Base-by-base conservation (phyloP, 2,113 vertebrate species). In the Leucopsar rothschildi region DNA sequence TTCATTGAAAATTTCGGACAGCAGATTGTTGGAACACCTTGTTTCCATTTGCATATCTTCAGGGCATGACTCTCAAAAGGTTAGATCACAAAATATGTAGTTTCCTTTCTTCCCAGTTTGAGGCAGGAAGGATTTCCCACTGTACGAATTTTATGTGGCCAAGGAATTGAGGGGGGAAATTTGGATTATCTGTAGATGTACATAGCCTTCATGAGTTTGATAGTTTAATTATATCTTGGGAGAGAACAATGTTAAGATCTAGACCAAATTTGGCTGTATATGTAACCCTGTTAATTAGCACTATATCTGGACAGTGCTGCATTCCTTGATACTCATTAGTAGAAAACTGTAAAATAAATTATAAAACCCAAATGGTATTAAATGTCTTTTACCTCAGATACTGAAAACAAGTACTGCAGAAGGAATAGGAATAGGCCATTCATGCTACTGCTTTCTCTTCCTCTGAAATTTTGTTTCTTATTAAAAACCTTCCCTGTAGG, bases 401-500 rank as follows among this genome's bases (percentile, higher is more conserved):
- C 25, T 72, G 75, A 76, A 91, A 86, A 81, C n/a, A 81, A 71
- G 37, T 21, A 75, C 29, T 63, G 59, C 37, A 71, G 70, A 70
- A 94, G 78, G 88, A 91, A 70, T 50, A 81, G 31, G 52, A 53
- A 47, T 24, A 64, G 63, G 37, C 84, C 33, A 82, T 86, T 93
- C 88, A 52, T 81, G 91, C 59, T 86, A 23, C 50, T 88, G 53
- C 76, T 92, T 97, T 93, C n/a, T 65, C 56, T 89, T 87, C 73
- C 81, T 93, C 56, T 90, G 93, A 93, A 97, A 95, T 86, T 78
- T 85, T 79, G 66, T n/a, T 49, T 91, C 75, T 87, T 96, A 95
- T 87, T 96, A 97, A 96, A 96, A 94, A 73, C 33, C 40, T 94
- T 92, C 93, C 91, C 91, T 71, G 79, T 82, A 95, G 92, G 64